These are phyloP conservation scores for Phymanthus crucifer DNA, from an alignment of 92 coral and sea anemone species.

Conservation along the genomic window DNA sequence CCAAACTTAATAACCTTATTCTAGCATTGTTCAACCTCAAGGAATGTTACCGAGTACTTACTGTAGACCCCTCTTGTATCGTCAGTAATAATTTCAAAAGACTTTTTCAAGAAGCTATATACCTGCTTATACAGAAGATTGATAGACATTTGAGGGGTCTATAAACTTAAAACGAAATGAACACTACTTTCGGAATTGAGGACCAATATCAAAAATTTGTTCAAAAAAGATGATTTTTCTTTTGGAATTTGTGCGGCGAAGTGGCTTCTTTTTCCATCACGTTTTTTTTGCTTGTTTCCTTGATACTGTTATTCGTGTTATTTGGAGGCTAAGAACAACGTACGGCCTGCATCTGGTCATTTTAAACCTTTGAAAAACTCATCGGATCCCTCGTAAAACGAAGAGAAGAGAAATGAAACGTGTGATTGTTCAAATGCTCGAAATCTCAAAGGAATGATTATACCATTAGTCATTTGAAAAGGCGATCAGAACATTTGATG, in stretches of 20 bases:
- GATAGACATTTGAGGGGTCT: constrained; percentile 25
- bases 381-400: neutral
- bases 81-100: constrained; percentile 15
- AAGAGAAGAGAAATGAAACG: neutral
- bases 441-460: constrained; percentile 21
- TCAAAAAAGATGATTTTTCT: neutral
- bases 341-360: constrained; percentile 22
- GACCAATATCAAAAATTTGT: neutral
- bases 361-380: neutral
- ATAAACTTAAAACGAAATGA: neutral
- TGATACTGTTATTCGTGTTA: constrained; percentile 9
- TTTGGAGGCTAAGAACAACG: neutral
- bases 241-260: constrained; percentile 6
- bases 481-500: constrained; percentile 13
- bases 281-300: neutral
- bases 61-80: neutral
- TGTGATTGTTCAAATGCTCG: constrained; percentile 18
- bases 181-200: neutral
- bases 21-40: neutral
- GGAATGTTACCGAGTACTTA: constrained; percentile 1
- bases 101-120: constrained; percentile 15
- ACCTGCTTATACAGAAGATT: constrained; percentile 13
- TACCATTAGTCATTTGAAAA: constrained; percentile 3
- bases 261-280: neutral
- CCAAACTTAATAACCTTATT: neutral